phyloP scores from a whole-genome alignment of 2,888 invertebrate species.

The Gasteruption jaculator region DNA sequence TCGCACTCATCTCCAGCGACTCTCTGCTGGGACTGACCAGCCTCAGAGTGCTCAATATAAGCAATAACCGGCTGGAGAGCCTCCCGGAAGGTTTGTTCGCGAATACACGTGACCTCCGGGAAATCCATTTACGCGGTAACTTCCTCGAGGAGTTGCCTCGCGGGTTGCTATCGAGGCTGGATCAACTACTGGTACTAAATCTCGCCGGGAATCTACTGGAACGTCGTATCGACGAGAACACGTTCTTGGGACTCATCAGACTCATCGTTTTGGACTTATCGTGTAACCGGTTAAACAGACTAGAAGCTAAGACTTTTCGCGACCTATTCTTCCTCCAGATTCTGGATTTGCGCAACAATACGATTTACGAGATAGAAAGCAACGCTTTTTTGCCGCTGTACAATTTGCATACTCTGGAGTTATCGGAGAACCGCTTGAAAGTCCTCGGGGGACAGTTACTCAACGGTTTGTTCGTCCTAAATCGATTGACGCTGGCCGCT shows the following conservation, averaged over 20 bases:
- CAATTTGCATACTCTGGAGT: slow-evolving; percentile 82
- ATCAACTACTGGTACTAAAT: slow-evolving; percentile 79
- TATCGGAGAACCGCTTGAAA: slow-evolving; percentile 82
- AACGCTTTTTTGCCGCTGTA: slow-evolving; percentile 83
- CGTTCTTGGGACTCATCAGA: slow-evolving; percentile 79
- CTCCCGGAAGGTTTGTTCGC: slow-evolving; percentile 80
- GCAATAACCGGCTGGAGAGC: slow-evolving; percentile 77
- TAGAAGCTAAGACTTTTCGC: slow-evolving; percentile 81
- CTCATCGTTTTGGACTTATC: slow-evolving; percentile 81
- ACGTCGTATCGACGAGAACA: slow-evolving; percentile 78
- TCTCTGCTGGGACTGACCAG: slow-evolving; percentile 75
- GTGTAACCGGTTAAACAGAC: slow-evolving; percentile 78
- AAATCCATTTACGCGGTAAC: slow-evolving; percentile 82
- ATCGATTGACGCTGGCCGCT: slow-evolving; percentile 80
- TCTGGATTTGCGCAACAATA: slow-evolving; percentile 79
- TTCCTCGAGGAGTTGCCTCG: slow-evolving; percentile 77
- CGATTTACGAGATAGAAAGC: slow-evolving; percentile 83
- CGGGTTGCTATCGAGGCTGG: slow-evolving; percentile 77
- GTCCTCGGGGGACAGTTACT: slow-evolving; percentile 77
- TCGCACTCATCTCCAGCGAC: slow-evolving; percentile 73
- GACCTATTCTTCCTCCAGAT: slow-evolving; percentile 83
- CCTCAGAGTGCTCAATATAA: slow-evolving; percentile 78
- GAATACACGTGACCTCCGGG: slow-evolving; percentile 74
- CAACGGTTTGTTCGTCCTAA: slow-evolving; percentile 78
- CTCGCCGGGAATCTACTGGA: slow-evolving; percentile 81